Percentiles rank a stretch among this genome's conserved stretches.
These are phyloP conservation scores for Mimachlamys varia DNA, from an alignment of 2,888 invertebrate species.

Conservation along the genomic window DNA sequence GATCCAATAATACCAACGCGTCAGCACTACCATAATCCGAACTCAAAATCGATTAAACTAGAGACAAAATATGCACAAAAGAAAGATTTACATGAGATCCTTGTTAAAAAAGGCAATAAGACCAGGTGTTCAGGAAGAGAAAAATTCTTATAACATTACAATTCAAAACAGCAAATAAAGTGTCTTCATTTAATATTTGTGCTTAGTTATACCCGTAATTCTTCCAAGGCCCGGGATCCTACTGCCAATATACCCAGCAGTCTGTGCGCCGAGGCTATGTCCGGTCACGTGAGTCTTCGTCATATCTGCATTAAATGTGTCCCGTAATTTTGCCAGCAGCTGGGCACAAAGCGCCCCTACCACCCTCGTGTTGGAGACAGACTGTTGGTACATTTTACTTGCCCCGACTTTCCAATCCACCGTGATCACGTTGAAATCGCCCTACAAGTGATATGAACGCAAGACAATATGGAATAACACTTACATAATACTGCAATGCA, in stretches of 20 bases:
- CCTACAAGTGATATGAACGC: conserved; percentile 51
- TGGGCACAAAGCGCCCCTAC: conserved; percentile 76
- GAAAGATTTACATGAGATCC: too few relatives aligned
- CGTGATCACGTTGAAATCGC: conserved; percentile 65
- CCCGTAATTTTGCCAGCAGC: conserved; percentile 62
- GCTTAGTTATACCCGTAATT: conserved; percentile 72
- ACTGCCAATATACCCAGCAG: conserved; percentile 93
- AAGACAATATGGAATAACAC: too few relatives aligned
- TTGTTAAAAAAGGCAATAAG: too few relatives aligned
- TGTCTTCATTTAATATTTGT: not conserved
- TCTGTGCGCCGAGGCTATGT: conserved; percentile 94
- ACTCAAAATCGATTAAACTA: too few relatives aligned
- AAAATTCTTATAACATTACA: too few relatives aligned
- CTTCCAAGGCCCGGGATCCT: conserved; percentile 75
- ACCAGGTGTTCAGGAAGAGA: too few relatives aligned
- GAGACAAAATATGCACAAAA: too few relatives aligned
- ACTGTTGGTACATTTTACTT: conserved; percentile 73
- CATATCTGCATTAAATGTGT: conserved; percentile 57
- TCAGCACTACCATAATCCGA: too few relatives aligned
- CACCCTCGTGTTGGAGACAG: conserved; percentile 78
- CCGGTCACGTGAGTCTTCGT: conserved; percentile 84
- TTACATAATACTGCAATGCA: too few relatives aligned
- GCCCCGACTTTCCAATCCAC: conserved; percentile 70
- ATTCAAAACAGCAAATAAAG: not conserved
- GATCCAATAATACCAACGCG: too few relatives aligned